Evolutionary conservation across 2,113 vertebrate genomes (phyloP).

Genomic region (Synchiropus splendidus): DNA sequence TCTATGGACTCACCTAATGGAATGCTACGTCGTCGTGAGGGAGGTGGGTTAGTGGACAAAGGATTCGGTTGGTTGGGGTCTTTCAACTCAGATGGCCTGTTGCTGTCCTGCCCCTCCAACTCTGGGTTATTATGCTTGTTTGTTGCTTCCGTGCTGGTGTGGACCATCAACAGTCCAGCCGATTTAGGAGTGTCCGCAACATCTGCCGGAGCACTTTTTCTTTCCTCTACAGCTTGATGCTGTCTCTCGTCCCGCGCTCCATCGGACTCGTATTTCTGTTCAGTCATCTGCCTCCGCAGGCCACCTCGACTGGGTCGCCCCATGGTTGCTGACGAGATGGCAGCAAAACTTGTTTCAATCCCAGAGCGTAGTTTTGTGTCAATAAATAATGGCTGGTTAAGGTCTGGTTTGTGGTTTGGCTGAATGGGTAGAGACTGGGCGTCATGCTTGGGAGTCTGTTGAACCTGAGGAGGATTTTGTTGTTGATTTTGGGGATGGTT

Average conservation of each 20-base stretch:
- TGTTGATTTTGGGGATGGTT: constrained; percentile 50
- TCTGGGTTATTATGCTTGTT: constrained; percentile 40
- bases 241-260: constrained; percentile 65
- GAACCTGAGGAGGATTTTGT: constrained; percentile 56
- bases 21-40: constrained; percentile 72
- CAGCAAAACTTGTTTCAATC: constrained; percentile 70
- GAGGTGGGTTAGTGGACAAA: constrained; percentile 49
- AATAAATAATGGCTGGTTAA: constrained; percentile 91
- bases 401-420: constrained; percentile 77
- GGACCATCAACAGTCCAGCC: constrained; percentile 89
- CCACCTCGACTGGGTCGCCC: constrained; percentile 65
- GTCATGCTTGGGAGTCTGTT: constrained; percentile 73
- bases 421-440: constrained; percentile 56
- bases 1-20: constrained; percentile 77
- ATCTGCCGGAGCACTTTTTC: constrained; percentile 76
- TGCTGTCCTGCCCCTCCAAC: constrained; percentile 50
- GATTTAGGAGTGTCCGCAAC: constrained; percentile 78
- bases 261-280: constrained; percentile 80
- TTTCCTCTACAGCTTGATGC: constrained; percentile 64
- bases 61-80: constrained; percentile 66
- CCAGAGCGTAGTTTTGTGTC: constrained; percentile 90
- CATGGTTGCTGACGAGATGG: constrained; percentile 60
- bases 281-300: constrained; percentile 76
- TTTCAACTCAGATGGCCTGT: constrained; percentile 56
- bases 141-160: constrained; percentile 70